Conservation (phyloP, 2,888 invertebrate species). For the Ochropleura plecta region DNA sequence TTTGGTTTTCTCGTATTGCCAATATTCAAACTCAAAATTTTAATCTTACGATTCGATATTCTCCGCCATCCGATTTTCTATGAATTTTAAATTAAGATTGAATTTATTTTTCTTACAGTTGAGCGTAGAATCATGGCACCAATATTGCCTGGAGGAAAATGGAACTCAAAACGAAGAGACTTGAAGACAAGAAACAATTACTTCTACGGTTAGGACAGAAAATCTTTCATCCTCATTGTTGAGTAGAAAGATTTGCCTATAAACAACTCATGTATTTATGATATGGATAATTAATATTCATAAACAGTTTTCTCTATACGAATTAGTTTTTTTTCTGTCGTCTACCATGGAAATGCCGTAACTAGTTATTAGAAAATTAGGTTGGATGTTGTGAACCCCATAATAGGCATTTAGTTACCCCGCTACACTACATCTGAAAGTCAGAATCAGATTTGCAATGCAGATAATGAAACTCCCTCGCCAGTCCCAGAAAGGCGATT, state of each 20-base stretch:
- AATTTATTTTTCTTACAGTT: conserved; percentile 70
- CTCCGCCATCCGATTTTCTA: background rate
- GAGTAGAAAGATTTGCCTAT: background rate
- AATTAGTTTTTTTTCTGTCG: background rate
- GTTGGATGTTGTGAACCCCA: background rate
- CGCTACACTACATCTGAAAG: background rate
- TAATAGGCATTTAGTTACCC: background rate
- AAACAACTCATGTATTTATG: background rate
- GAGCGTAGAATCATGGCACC: conserved; percentile 78
- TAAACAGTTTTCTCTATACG: background rate
- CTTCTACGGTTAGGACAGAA: background rate
- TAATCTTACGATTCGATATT: background rate
- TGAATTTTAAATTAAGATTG: background rate
- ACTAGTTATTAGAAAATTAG: background rate
- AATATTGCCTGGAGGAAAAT: conserved; percentile 76
- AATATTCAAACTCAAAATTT: background rate
- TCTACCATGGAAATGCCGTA: background rate
- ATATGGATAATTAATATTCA: background rate
- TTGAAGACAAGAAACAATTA: conserved; percentile 31
- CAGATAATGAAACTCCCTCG: background rate
- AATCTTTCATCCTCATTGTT: background rate
- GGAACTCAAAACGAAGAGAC: conserved; percentile 78
- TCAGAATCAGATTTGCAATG: background rate
- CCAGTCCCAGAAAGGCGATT: background rate
- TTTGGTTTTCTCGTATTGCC: background rate